Evolutionary conservation across 2,797 vertebrate genomes (phyloP).

Genomic region (Syndactyla subalaris): DNA sequence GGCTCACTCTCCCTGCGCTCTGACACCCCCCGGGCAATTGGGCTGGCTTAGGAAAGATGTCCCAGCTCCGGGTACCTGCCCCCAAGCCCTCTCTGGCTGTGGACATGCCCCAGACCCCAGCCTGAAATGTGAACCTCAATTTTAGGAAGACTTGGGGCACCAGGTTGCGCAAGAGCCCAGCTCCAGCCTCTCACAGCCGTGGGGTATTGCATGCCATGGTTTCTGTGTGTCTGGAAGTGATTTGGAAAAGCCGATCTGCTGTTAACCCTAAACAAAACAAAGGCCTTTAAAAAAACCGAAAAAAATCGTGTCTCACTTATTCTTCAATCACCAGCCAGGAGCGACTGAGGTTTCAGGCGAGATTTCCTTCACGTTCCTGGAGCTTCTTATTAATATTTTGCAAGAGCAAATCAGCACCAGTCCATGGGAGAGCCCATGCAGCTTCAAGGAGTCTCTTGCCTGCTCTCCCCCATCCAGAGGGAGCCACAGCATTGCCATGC

Average conservation of each 20-base stretch:
- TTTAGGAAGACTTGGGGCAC: not conserved
- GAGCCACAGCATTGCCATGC: not conserved
- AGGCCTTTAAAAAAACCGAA: not conserved
- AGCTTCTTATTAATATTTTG: not conserved
- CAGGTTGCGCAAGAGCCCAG: slow-evolving; percentile 23
- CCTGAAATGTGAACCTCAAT: not conserved
- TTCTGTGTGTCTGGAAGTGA: slow-evolving; percentile 71
- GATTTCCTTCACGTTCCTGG: not conserved
- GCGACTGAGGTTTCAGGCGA: rapidly evolving
- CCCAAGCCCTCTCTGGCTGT: not conserved
- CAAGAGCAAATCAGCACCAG: not conserved
- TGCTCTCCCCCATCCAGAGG: not conserved
- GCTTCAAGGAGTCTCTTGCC: not conserved
- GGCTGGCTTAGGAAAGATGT: not conserved
- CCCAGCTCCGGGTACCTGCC: not conserved
- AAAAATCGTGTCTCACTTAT: not conserved
- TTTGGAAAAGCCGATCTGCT: slow-evolving; percentile 56
- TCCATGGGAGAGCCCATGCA: not conserved
- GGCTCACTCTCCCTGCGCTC: not conserved
- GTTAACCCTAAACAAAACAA: slow-evolving; percentile 71
- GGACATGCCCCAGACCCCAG: not conserved
- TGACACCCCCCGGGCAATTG: rapidly evolving
- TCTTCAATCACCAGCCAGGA: slow-evolving; percentile 2
- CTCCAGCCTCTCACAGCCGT: slow-evolving; percentile 10
- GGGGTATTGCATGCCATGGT: slow-evolving; percentile 62